Evolutionary conservation across 2,797 vertebrate genomes (phyloP), one percentile per base, ranked within the genome.

Genomic region (Arremon brunneinucha): DNA sequence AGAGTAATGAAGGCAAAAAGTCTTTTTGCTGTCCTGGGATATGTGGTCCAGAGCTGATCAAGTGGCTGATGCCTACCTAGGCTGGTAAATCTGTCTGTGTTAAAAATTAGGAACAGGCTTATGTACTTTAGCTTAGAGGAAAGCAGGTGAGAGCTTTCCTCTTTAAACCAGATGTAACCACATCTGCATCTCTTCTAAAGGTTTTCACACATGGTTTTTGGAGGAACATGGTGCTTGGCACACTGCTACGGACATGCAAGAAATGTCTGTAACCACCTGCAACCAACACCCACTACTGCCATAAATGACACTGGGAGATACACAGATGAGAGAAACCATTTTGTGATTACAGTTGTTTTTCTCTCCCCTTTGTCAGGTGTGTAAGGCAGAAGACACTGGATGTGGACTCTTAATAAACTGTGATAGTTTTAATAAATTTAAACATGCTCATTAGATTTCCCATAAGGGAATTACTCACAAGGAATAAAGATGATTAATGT

Each of bases 401-500:
- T 90, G 44, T 8, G 11, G 70, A 49, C 47, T 76, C 49, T 26
- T 83, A 84, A 86, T 91, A 93, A 94, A 80, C 52, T 56, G 46
- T 87, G 78, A 67, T 74, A 26, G 74, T 70, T 93, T 79, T 90
- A 90, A 92, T 89, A 92, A 84, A 87, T 87, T 84, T 84, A 84
- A 90, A 86, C 69, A 72, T 41, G 67, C 52, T 88, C 16, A 28
- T 70, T 87, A 59, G 63, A 52, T 82, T 90, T 92, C 90, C 82
- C 92, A 71, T 49, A 70, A 90, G 83, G 93, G 90, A 95, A 67
- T 96, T 91, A 44, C 69, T 90, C 69, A 69, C 55, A 79, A 82
- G 68, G 80, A 90, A 43, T 79, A 53, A 90, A 89, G 90, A 95
- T 84, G 75, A 93, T 95, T 90, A 94, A 89, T 89, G 81, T 52